Evolutionary conservation across 2,888 invertebrate species (phyloP).

Genomic region (Diaphora mendica): DNA sequence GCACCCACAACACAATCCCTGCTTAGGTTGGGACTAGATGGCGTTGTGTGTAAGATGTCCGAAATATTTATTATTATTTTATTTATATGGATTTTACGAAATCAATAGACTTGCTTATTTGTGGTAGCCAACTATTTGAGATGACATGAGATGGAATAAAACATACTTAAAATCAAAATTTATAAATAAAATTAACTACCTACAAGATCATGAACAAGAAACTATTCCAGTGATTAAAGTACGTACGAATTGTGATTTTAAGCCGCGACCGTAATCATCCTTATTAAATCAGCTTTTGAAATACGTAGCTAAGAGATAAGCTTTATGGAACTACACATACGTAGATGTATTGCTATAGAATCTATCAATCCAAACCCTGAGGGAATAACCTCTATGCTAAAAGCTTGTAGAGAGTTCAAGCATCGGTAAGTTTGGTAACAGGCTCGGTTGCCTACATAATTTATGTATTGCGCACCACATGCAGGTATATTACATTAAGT

Average conservation of each 20-base stretch:
- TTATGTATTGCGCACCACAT: background rate
- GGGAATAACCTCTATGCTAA: conserved; percentile 29
- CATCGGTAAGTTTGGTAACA: background rate
- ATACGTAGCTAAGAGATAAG: conserved; percentile 16
- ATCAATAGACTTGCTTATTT: too few species aligned
- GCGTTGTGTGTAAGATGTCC: too few species aligned
- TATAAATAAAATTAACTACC: too few species aligned
- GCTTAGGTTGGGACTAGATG: too few species aligned
- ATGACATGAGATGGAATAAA: too few species aligned
- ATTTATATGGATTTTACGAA: too few species aligned
- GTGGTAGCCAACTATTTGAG: too few species aligned
- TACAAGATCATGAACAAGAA: too few species aligned
- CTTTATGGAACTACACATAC: background rate
- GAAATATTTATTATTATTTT: too few species aligned
- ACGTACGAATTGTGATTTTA: background rate
- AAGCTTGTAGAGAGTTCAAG: conserved; percentile 6
- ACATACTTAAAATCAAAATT: too few species aligned
- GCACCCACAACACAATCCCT: too few species aligned
- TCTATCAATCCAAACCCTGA: conserved; percentile 39
- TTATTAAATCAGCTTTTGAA: conserved; percentile 17
- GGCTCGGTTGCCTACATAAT: background rate
- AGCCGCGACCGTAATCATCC: background rate
- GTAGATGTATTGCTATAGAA: conserved; percentile 6
- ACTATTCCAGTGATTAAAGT: background rate
- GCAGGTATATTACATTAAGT: background rate